Evolutionary conservation across 2,113 vertebrate genomes (phyloP).

Genomic region (Labeo catla): DNA sequence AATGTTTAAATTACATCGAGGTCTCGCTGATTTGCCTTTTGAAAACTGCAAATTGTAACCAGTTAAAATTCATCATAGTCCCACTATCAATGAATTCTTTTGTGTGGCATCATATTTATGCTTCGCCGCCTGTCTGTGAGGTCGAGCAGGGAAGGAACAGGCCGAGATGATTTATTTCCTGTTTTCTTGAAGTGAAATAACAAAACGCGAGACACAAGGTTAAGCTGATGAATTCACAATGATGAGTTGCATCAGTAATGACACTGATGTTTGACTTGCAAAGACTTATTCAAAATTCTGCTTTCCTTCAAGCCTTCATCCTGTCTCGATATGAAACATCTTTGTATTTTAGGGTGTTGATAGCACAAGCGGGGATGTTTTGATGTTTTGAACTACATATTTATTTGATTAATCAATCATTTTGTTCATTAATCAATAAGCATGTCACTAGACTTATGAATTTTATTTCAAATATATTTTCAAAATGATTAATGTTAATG

Average conservation of each 20-base stretch:
- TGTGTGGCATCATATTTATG: conserved; percentile 67
- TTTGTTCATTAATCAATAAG: background rate
- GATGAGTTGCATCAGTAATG: conserved; percentile 55
- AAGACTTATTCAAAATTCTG: conserved; percentile 38
- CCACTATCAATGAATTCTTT: conserved; percentile 67
- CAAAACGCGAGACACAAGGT: conserved; percentile 64
- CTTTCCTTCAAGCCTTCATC: background rate
- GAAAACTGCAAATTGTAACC: conserved; percentile 70
- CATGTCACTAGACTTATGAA: background rate
- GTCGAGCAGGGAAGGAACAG: conserved; percentile 65
- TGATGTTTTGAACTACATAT: background rate
- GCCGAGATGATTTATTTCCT: conserved; percentile 67
- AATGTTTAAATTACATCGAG: conserved; percentile 60
- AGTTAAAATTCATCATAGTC: conserved; percentile 61
- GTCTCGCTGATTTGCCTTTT: conserved; percentile 52
- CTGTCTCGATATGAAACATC: background rate
- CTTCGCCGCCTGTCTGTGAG: conserved; percentile 60
- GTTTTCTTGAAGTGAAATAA: conserved; percentile 64
- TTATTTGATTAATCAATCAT: conserved; percentile 1
- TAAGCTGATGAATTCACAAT: conserved; percentile 56
- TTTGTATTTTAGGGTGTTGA: background rate
- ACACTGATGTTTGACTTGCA: conserved; percentile 55
- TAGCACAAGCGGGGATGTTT: background rate
- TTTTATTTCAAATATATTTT: background rate
- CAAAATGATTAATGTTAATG: conserved; percentile 1